Evolutionary conservation across 2,888 invertebrate genomes (phyloP), one percentile per base, ranked within the genome.

Genomic region (Julus scanicus): DNA sequence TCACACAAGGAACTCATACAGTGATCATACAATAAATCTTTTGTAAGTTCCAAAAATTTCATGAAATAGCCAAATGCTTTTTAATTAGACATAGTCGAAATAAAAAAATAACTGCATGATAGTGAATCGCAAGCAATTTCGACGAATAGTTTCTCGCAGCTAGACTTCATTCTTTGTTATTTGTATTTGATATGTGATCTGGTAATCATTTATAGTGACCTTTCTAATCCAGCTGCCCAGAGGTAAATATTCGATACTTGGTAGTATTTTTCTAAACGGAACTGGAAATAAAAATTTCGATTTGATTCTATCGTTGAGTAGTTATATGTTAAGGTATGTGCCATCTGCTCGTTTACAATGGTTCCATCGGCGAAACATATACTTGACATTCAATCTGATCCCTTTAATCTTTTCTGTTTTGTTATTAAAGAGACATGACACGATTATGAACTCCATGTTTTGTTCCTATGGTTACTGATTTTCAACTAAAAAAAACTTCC

Each of bases 391-490:
- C 29, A 71, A 71, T 71, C 71, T 71, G 71, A 71, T 71, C 71
- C 71, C 71, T 71, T 71, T 71, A 71, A 71, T 71, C 71, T 71
- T 29, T 71, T 71, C 71, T 71, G 71, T 71, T 71, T 71, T 71
- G 71, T 71, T 71, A 71, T 71, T 71, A 71, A 71, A 71, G 71
- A 71, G 71, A 71, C 71, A 71, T 29, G 71, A 71, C 71, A 71
- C 71, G 71, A 71, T 71, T 71, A 71, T 71, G 71, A 71, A 71
- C 71, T 71, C 11, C 71, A 9, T 6, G 71, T n/a, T 71, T 71
- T 71, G 71, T 71, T 71, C 71, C 71, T 71, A 71, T 71, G 71
- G 71, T 71, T 71, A 71, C 71, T 71, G 71, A 71, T 71, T 71
- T 71, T 9, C 71, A 71, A 29, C 4, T 9, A 29, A 71, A 71